These are phyloP conservation scores for Agrotis puta DNA, from an alignment of 2,888 invertebrate genomes.

Conservation along the genomic window DNA sequence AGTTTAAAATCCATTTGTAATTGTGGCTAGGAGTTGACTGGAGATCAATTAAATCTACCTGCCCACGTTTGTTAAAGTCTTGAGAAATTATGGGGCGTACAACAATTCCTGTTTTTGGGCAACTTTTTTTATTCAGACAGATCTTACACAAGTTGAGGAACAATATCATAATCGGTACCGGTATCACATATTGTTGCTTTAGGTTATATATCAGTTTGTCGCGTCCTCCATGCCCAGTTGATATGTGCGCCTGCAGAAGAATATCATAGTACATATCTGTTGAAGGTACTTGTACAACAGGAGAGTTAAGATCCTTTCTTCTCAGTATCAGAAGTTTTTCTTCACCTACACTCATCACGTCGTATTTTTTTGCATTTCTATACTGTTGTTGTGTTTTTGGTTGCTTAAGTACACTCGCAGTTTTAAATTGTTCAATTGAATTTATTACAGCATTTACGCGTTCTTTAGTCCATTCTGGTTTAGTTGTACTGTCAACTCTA, in stretches of 20 bases:
- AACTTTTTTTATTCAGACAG: constrained; percentile 55
- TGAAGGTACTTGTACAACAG: constrained; percentile 49
- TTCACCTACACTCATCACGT: constrained; percentile 44
- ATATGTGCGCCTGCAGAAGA: constrained; percentile 42
- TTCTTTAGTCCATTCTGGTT: background rate
- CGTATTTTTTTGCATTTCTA: constrained; percentile 49
- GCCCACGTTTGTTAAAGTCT: constrained; percentile 69
- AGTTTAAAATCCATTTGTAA: constrained; percentile 73
- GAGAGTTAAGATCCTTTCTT: constrained; percentile 38
- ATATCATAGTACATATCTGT: constrained; percentile 50
- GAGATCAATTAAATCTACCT: constrained; percentile 70
- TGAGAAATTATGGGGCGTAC: constrained; percentile 62
- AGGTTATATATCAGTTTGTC: constrained; percentile 50
- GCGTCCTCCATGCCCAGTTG: constrained; percentile 53
- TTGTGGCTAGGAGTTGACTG: constrained; percentile 69
- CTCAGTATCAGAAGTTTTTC: constrained; percentile 55
- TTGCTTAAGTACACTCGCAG: constrained; percentile 30
- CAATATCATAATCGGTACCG: constrained; percentile 20
- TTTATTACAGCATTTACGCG: constrained; percentile 19
- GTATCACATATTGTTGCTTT: constrained; percentile 16
- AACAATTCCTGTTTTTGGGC: constrained; percentile 60
- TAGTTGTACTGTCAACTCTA: constrained; percentile 1
- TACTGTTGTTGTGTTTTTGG: constrained; percentile 33
- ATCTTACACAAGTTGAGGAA: constrained; percentile 47
- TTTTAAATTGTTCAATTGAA: constrained; percentile 28